Percentiles rank a stretch among this genome's conserved stretches.
Conservation (phyloP, 2,797 vertebrate genomes). For the Sebastolobus altivelis region DNA sequence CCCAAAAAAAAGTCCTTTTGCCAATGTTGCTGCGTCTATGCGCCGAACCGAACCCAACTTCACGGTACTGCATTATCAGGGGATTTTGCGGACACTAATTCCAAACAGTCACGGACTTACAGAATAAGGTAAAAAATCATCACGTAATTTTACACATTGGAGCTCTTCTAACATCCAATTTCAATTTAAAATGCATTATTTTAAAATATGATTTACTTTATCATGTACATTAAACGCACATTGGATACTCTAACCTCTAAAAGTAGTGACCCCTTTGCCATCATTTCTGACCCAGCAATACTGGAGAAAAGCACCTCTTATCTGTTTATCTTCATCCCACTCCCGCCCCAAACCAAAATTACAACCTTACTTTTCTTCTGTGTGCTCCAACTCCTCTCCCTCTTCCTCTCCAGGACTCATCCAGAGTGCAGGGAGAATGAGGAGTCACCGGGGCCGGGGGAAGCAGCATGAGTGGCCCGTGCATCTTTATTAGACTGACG, state of each 20-base stretch:
- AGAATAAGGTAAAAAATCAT: constrained; percentile 71
- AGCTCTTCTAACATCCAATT: not conserved
- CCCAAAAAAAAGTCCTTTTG: constrained; percentile 19
- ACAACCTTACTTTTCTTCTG: constrained; percentile 1
- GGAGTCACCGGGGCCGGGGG: constrained; percentile 92
- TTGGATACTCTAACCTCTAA: not conserved
- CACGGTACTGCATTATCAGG: constrained; percentile 34
- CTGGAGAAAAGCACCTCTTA: not conserved
- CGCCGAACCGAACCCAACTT: constrained; percentile 57
- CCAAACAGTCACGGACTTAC: constrained; percentile 56
- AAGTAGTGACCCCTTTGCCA: not conserved
- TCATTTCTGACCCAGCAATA: not conserved
- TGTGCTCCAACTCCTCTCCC: constrained; percentile 11
- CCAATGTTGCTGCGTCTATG: constrained; percentile 45
- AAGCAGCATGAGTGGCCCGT: constrained; percentile 98
- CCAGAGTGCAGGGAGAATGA: constrained; percentile 90
- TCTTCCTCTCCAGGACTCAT: constrained; percentile 54
- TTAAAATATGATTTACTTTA: not conserved
- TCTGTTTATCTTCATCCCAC: constrained; percentile 8
- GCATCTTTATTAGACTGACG: constrained; percentile 94
- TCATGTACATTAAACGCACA: no score
- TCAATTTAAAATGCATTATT: not conserved
- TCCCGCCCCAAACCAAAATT: constrained; percentile 16
- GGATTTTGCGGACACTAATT: constrained; percentile 67
- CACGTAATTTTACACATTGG: accelerated